phyloP scores from a whole-genome alignment of 92 coral and sea anemone species.

The Umimayanthus kanabou region DNA sequence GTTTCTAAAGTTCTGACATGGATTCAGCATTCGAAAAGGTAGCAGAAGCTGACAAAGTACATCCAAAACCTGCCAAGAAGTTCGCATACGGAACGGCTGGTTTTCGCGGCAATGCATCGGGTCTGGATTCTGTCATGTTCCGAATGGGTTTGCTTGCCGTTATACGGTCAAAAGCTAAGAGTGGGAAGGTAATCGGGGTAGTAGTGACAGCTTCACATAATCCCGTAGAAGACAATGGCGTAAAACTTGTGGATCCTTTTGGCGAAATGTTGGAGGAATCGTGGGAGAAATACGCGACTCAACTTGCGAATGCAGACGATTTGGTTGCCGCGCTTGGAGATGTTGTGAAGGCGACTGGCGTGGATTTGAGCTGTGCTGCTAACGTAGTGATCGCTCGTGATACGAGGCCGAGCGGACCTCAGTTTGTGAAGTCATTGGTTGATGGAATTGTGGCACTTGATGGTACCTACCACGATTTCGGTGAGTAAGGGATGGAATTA shows the following conservation, averaged over 20 bases:
- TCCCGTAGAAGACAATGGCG: conserved; percentile 94
- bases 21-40: conserved; percentile 72
- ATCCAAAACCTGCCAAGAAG: conserved; percentile 81
- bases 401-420: conserved; percentile 88
- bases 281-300: conserved; percentile 92
- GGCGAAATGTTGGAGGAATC: conserved; percentile 96
- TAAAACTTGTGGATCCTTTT: conserved; percentile 93
- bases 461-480: conserved; percentile 81
- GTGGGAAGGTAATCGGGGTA: conserved; percentile 81
- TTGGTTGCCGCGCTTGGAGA: conserved; percentile 60
- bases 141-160: conserved; percentile 97
- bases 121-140: conserved; percentile 90
- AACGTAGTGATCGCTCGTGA: conserved; percentile 87
- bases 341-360: conserved; percentile 43
- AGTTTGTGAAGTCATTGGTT: conserved; percentile 67
- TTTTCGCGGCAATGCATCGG: conserved; percentile 75
- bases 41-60: conserved; percentile 61
- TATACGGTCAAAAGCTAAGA: conserved; percentile 85
- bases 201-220: conserved; percentile 99
- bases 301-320: conserved; percentile 86
- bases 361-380: conserved; percentile 69
- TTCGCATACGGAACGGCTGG: conserved; percentile 98
- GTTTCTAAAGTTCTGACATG: conserved; percentile 44
- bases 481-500: conserved; percentile 46
- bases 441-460: conserved; percentile 89